Evolutionary conservation across 1,140 invertebrate species (phyloP), one percentile per base, ranked within the genome.

Genomic region (Leptoteleia sp.): DNA sequence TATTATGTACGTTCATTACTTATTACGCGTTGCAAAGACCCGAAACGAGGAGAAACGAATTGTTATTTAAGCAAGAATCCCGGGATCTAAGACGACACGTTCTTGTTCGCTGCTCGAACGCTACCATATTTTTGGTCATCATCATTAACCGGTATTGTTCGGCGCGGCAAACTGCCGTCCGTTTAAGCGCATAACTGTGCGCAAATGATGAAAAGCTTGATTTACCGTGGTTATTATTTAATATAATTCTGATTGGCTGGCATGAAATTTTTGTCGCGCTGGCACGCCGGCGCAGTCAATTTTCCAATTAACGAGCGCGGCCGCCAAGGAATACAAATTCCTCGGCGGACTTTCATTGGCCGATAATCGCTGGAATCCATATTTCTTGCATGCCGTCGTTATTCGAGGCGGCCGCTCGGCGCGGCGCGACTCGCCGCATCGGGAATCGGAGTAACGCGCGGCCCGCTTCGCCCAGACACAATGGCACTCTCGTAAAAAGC

Each of bases 401-500:
- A 79, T 79, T 75, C 61, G 50, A 59, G 55, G 57, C 59, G 54
- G 57, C 27, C 59, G 29, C 17, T 38, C 15, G 35, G 43, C 40
- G 25, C 73, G 72, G 62, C 68, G 57, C 65, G 75, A 71, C 67
- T 64, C 70, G 65, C 29, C 64, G 79, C 62, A 81, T 81, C 67
- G 65, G 38, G 67, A 81, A 81, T 79, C 80, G 76, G 70, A 81
- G 80, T 76, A 81, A 79, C 79, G 75, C 79, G 64, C 67, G 76
- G 68, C 54, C 61, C 50, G 67, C 67, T 67, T 59, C 68, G 35
- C 57, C 76, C 81, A 81, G 81, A 83, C 80, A 83, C 82, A 83
- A 81, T 83, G 80, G 82, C 80, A 83, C 82, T 81, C 82, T 81
- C 76, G 83, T 83, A 85, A 85, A 85, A 86, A 84, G 68, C n/a